These are phyloP conservation scores for Copidosoma aretas DNA, from an alignment of 2,888 invertebrate species.

Conservation along the genomic window DNA sequence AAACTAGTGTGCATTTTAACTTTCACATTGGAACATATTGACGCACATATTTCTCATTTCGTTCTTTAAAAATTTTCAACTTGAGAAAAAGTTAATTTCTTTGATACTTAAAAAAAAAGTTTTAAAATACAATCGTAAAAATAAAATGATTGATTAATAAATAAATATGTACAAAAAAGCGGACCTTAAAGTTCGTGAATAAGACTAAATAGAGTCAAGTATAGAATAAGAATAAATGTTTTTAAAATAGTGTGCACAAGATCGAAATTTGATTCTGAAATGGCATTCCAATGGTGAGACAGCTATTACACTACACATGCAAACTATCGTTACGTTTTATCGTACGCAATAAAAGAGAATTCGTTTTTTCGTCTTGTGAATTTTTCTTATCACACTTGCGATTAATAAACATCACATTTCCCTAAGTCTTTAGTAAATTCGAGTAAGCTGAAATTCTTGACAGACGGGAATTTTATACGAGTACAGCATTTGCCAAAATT, in stretches of 20 bases:
- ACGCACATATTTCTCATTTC: slow-evolving; percentile 2
- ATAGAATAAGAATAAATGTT: not conserved
- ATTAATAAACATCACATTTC: too few species aligned
- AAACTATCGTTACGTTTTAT: too few species aligned
- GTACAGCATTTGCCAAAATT: too few species aligned
- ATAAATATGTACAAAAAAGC: slow-evolving; percentile 25
- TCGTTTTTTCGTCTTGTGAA: too few species aligned
- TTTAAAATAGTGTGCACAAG: slow-evolving; percentile 8
- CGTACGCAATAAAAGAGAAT: too few species aligned
- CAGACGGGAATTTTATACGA: too few species aligned
- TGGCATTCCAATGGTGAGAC: too few species aligned
- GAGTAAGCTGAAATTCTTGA: too few species aligned
- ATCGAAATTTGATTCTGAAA: too few species aligned
- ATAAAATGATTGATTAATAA: slow-evolving; percentile 21
- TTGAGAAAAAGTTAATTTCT: slow-evolving; percentile 14
- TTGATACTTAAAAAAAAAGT: slow-evolving; percentile 15
- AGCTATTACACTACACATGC: too few species aligned
- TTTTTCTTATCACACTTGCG: too few species aligned
- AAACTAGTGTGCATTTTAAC: not conserved
- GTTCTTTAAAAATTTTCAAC: slow-evolving; percentile 9
- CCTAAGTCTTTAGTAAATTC: too few species aligned
- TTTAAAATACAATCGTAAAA: not conserved
- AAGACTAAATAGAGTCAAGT: slow-evolving; percentile 4
- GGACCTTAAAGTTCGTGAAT: not conserved
- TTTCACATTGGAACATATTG: slow-evolving; percentile 6